phyloP scores from a whole-genome alignment of 2,797 vertebrate species.

The Buceros bicornis region DNA sequence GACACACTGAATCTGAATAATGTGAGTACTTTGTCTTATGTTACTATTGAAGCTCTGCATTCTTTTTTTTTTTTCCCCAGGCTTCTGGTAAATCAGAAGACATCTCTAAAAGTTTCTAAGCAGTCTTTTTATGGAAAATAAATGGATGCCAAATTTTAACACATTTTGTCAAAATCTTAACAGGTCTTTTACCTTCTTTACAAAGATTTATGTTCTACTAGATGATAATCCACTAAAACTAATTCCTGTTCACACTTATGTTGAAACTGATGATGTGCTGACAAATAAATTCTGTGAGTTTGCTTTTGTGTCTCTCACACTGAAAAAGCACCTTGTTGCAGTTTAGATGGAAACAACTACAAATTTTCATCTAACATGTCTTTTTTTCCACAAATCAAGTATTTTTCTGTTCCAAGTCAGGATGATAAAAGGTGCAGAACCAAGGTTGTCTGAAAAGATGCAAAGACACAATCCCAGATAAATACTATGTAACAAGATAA shows the following conservation, averaged over 20 bases:
- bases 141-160: not conserved
- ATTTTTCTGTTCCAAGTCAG: not conserved
- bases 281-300: not conserved
- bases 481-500: not conserved
- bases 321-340: not conserved
- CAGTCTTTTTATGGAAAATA: not conserved
- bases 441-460: not conserved
- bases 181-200: not conserved
- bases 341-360: not conserved
- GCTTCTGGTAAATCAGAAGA: not conserved
- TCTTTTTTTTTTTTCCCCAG: not conserved
- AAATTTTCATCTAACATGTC: not conserved
- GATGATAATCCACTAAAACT: not conserved
- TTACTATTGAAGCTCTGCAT: not conserved
- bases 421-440: not conserved
- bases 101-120: not conserved
- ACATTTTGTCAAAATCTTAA: not conserved
- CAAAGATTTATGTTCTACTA: not conserved
- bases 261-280: not conserved
- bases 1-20: not conserved
- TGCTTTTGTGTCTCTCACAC: not conserved
- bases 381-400: not conserved
- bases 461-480: not conserved
- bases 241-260: not conserved
- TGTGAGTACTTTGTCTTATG: rapidly evolving